A percentile compares a stretch with the other conserved stretches of the same genome.
Evolutionary conservation across 2,797 vertebrate species (phyloP).

Genomic region (Scolopax rusticola): DNA sequence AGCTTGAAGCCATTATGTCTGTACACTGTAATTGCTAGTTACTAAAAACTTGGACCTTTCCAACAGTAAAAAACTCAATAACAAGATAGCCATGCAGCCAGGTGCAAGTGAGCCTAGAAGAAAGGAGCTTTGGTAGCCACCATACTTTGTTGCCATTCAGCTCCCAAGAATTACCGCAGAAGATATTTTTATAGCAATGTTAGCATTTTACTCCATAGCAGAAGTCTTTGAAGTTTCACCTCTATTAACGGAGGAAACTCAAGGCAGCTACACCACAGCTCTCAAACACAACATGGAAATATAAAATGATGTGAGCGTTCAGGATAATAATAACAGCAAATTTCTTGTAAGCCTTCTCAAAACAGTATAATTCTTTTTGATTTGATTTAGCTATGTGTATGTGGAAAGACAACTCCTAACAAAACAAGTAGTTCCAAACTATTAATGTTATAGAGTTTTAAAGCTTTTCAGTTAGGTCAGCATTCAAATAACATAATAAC

Average conservation of each 20-base stretch:
- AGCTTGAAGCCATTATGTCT: background rate
- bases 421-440: background rate
- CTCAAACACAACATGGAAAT: background rate
- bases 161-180: background rate
- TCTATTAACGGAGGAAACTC: background rate
- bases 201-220: background rate
- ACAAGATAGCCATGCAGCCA: background rate
- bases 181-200: background rate
- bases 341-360: background rate
- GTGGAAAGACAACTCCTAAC: background rate
- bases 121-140: background rate
- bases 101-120: background rate
- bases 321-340: background rate
- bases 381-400: background rate
- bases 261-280: background rate
- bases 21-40: background rate
- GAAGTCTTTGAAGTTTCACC: slow-evolving; percentile 15
- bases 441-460: background rate
- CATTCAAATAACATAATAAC: slow-evolving; percentile 14
- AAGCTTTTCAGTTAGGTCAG: slow-evolving; percentile 31
- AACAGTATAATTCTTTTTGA: background rate
- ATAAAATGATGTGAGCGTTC: background rate
- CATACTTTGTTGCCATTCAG: background rate
- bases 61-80: background rate
- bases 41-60: background rate